A percentile compares a stretch with the other conserved stretches of the same genome.
phyloP scores from a whole-genome alignment of 1,140 invertebrate genomes.

The Potamilus streckersoni region DNA sequence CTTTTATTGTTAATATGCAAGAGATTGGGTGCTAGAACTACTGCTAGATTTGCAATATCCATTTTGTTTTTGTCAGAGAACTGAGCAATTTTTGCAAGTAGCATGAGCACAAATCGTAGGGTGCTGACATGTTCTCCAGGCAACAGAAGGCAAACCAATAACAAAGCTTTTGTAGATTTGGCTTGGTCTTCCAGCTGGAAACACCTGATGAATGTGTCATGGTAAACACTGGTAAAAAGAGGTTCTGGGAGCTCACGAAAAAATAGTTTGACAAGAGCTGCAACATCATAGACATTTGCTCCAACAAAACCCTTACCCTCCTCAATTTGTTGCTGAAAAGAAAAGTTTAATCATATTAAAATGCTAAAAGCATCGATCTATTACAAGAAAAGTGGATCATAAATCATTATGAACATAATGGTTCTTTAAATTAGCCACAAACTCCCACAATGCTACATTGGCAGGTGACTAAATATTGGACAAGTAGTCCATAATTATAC shows the following conservation, averaged over 20 bases:
- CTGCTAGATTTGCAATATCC: conserved; percentile 82
- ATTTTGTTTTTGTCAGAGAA: conserved; percentile 82
- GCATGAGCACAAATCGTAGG: conserved; percentile 77
- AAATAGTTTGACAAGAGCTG: conserved; percentile 85
- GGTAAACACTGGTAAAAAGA: conserved; percentile 77
- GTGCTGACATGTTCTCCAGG: conserved; percentile 76
- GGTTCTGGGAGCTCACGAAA: conserved; percentile 85
- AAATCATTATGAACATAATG: too few relatives aligned
- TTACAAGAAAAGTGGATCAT: too few relatives aligned
- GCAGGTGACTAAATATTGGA: too few relatives aligned
- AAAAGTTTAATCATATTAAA: background rate
- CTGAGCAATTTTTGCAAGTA: conserved; percentile 74
- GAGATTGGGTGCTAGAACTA: conserved; percentile 84
- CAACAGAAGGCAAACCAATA: conserved; percentile 76
- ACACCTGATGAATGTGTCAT: conserved; percentile 81
- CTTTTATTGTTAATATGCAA: conserved; percentile 77
- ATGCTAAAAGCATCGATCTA: too few relatives aligned
- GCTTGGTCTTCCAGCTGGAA: conserved; percentile 60
- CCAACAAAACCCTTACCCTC: conserved; percentile 51
- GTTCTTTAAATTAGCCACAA: too few relatives aligned
- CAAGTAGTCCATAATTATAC: too few relatives aligned
- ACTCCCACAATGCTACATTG: too few relatives aligned
- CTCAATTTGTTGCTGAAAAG: conserved; percentile 63
- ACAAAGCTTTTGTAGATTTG: conserved; percentile 70
- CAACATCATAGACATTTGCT: conserved; percentile 81